Percentiles rank a stretch among this genome's conserved stretches.
Conservation (phyloP, 2,113 vertebrate genomes). For the Eulemur macaco region DNA sequence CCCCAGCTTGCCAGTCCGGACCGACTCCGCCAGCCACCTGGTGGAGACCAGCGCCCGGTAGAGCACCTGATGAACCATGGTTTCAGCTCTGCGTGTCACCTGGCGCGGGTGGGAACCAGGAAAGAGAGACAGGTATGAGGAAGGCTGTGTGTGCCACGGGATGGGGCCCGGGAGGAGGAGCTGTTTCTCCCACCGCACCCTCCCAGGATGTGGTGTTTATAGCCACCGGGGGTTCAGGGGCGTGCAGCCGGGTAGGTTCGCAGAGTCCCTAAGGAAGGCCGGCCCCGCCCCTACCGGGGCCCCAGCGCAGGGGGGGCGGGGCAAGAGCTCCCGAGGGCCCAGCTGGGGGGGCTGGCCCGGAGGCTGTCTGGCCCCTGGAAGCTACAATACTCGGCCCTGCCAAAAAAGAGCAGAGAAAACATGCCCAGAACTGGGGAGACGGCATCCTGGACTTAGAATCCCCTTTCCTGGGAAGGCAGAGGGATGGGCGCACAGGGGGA, state of each 20-base stretch:
- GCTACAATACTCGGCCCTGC: neutral
- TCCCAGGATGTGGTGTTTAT: neutral
- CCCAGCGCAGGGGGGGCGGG: neutral
- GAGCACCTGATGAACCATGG: constrained; percentile 83
- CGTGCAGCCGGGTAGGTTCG: neutral
- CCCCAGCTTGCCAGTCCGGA: constrained; percentile 82
- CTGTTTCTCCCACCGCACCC: neutral
- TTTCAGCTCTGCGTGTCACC: constrained; percentile 45
- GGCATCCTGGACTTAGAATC: neutral
- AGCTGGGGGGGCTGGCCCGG: neutral
- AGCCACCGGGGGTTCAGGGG: neutral
- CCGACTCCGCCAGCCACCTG: constrained; percentile 90
- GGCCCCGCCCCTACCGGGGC: neutral
- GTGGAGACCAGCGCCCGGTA: constrained; percentile 87
- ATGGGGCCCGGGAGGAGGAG: neutral
- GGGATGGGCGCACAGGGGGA: neutral
- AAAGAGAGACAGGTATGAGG: constrained; percentile 7
- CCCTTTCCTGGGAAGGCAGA: neutral
- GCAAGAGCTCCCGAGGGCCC: neutral
- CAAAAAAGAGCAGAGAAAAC: neutral
- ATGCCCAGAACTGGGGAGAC: neutral
- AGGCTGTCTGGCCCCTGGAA: neutral
- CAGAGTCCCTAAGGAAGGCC: neutral
- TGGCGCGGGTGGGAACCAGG: constrained; percentile 38
- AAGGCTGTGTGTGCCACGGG: neutral